A percentile compares a stretch with the other conserved stretches of the same genome.
Evolutionary conservation across 1,140 invertebrate species (phyloP).

Genomic region (Pseudachorutes palmiensis): DNA sequence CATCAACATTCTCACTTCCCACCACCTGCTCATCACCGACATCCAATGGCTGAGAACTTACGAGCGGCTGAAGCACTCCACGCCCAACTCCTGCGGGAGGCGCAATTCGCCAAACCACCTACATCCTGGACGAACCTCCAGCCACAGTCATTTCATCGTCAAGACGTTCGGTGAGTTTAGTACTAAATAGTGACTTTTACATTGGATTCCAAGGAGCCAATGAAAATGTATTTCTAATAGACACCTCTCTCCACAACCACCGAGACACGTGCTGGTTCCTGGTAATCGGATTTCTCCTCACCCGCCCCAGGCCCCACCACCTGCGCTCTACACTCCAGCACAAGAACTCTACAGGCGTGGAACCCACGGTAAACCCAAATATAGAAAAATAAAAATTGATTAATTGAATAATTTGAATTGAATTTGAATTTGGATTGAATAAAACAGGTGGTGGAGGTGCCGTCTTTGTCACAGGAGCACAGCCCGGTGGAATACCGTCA

Average conservation of each 20-base stretch:
- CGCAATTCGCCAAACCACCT: slow-evolving; percentile 43
- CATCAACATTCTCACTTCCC: slow-evolving; percentile 31
- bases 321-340: slow-evolving; percentile 54
- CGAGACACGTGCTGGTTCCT: slow-evolving; percentile 39
- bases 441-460: slow-evolving; percentile 25
- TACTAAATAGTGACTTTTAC: no score
- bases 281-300: slow-evolving; percentile 44
- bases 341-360: slow-evolving; percentile 49
- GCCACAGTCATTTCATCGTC: slow-evolving; percentile 35
- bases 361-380: slow-evolving; percentile 43
- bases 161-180: slow-evolving; percentile 22
- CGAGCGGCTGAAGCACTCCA: slow-evolving; percentile 28
- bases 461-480: slow-evolving; percentile 35
- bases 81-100: slow-evolving; percentile 40
- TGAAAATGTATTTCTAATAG: slow-evolving; percentile 41
- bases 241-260: slow-evolving; percentile 48
- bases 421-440: neutral
- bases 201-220: no score
- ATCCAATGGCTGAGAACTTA: slow-evolving; percentile 28
- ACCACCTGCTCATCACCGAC: slow-evolving; percentile 36
- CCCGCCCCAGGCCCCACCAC: slow-evolving; percentile 46
- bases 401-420: neutral
- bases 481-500: slow-evolving; percentile 25
- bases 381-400: neutral
- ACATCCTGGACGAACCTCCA: slow-evolving; percentile 24